These are phyloP conservation scores for Furnarius figulus DNA, from an alignment of 2,113 vertebrate genomes.

Conservation along the genomic window DNA sequence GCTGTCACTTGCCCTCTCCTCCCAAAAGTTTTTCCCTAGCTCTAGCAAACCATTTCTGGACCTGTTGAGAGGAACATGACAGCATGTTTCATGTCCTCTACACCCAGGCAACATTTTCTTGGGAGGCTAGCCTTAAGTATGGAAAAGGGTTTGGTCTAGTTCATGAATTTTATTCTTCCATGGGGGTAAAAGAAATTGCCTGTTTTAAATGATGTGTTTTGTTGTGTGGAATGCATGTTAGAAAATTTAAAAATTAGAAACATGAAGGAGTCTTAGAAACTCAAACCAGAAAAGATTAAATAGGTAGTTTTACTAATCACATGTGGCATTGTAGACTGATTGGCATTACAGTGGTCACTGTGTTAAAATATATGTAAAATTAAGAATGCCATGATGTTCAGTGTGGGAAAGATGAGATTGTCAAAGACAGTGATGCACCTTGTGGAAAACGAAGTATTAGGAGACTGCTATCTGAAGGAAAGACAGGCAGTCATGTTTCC, in stretches of 20 bases:
- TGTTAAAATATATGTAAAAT: background rate
- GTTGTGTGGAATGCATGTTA: background rate
- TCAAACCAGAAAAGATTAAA: background rate
- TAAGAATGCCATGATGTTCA: background rate
- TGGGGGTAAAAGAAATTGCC: background rate
- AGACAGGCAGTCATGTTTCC: background rate
- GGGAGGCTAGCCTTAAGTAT: background rate
- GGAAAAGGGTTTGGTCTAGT: background rate
- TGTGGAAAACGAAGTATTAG: background rate
- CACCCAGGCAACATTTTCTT: background rate
- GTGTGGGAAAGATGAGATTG: background rate
- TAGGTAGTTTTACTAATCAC: background rate
- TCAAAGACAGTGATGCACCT: rapidly evolving
- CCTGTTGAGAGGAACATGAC: background rate
- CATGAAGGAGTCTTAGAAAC: background rate
- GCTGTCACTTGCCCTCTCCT: background rate
- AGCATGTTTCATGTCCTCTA: background rate
- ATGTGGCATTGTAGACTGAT: background rate
- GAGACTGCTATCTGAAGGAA: background rate
- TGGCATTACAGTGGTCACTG: background rate
- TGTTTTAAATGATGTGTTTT: background rate
- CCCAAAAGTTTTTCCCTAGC: background rate
- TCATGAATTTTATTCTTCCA: background rate
- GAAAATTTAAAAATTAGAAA: background rate
- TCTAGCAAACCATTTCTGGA: background rate